Percentiles rank a stretch among this genome's conserved stretches.
Conservation (phyloP, 2,113 vertebrate genomes). For the Psittacara wagleri region DNA sequence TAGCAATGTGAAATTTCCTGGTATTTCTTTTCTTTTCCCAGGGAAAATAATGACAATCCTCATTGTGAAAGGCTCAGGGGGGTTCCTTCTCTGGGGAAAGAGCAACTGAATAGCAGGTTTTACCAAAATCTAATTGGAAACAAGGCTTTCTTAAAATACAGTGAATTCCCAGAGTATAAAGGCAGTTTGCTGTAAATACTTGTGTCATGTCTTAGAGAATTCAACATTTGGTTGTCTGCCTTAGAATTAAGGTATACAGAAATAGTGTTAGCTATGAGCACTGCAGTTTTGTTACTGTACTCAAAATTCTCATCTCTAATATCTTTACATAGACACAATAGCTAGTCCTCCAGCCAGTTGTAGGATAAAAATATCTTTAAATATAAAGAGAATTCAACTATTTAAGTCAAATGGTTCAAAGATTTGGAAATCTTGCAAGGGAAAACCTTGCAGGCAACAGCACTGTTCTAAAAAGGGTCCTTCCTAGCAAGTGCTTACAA, state of each 20-base stretch:
- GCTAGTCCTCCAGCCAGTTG: neutral
- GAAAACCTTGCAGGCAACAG: neutral
- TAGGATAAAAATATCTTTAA: slow-evolving; percentile 5
- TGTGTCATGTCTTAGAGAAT: neutral
- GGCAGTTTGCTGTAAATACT: slow-evolving; percentile 28
- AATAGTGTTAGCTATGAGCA: neutral
- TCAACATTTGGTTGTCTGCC: neutral
- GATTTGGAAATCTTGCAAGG: neutral
- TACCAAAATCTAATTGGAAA: slow-evolving; percentile 26
- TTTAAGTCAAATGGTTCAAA: slow-evolving; percentile 7
- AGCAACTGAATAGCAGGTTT: slow-evolving; percentile 23
- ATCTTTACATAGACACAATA: neutral
- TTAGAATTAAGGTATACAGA: neutral
- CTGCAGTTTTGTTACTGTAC: neutral
- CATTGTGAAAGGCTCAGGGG: neutral
- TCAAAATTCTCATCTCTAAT: neutral
- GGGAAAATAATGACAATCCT: slow-evolving; percentile 17
- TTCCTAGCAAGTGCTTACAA: neutral
- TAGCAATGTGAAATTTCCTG: slow-evolving; percentile 35
- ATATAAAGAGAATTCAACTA: neutral
- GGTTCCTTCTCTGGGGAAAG: neutral
- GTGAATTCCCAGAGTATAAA: slow-evolving; percentile 14
- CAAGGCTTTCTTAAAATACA: slow-evolving; percentile 18
- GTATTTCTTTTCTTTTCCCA: slow-evolving; percentile 23
- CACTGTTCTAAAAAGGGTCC: neutral